Evolutionary conservation across 2,113 vertebrate species (phyloP).

Genomic region (Seriola quinqueradiata): DNA sequence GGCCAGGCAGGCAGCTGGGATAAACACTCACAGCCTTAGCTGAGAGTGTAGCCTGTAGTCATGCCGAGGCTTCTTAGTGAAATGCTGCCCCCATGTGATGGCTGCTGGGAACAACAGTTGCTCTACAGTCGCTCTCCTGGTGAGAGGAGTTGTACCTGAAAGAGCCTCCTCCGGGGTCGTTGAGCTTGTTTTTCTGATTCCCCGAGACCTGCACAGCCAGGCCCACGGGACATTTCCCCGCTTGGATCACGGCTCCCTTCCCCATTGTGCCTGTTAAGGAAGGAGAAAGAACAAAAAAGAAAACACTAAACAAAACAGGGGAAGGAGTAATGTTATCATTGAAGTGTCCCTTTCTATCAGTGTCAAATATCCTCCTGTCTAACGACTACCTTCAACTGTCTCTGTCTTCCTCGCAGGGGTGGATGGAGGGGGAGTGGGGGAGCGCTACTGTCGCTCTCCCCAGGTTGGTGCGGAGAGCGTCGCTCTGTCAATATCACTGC

Average conservation of each 20-base stretch:
- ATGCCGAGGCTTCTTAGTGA: conserved; percentile 80
- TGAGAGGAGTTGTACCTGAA: conserved; percentile 84
- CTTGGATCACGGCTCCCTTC: conserved; percentile 86
- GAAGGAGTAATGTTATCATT: conserved; percentile 84
- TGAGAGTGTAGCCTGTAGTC: conserved; percentile 79
- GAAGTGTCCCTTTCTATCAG: conserved; percentile 84
- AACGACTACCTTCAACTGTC: conserved; percentile 86
- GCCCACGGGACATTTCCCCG: conserved; percentile 85
- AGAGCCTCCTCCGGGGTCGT: conserved; percentile 89
- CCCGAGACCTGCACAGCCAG: conserved; percentile 88
- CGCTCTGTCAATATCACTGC: conserved; percentile 82
- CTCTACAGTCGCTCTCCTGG: neutral
- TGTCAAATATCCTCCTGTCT: conserved; percentile 85
- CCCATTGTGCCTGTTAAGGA: conserved; percentile 86
- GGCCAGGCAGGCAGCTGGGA: conserved; percentile 61
- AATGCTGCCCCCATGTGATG: conserved; percentile 93
- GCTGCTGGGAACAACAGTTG: conserved; percentile 29
- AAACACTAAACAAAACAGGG: conserved; percentile 67
- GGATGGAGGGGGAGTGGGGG: conserved; percentile 2
- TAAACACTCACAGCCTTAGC: conserved; percentile 74
- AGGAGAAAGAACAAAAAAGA: conserved; percentile 51
- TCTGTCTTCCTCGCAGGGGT: conserved; percentile 63
- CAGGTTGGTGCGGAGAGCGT: conserved; percentile 76
- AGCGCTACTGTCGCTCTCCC: conserved; percentile 62
- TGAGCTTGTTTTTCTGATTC: conserved; percentile 92